Conservation (phyloP, 2,888 invertebrate species). For the Chelonus formosanus region DNA sequence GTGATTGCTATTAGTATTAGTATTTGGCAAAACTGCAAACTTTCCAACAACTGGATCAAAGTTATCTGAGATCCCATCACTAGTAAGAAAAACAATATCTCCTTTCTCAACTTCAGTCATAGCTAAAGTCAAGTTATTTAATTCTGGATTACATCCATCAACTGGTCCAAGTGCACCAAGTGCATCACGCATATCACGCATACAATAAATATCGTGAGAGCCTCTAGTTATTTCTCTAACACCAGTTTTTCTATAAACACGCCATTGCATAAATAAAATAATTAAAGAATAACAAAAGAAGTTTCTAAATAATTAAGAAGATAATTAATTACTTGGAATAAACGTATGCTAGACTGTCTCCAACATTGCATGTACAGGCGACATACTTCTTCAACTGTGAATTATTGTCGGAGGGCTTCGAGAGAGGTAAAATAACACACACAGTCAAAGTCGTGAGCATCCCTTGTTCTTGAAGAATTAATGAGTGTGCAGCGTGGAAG, state of each 20-base stretch:
- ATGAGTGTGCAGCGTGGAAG: slow-evolving; percentile 85
- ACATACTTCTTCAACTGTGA: slow-evolving; percentile 68
- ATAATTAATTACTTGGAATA: slow-evolving; percentile 70
- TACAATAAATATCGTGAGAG: slow-evolving; percentile 83
- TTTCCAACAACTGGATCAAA: slow-evolving; percentile 92
- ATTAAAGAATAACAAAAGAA: too few relatives aligned
- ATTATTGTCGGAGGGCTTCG: slow-evolving; percentile 46
- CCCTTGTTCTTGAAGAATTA: slow-evolving; percentile 83
- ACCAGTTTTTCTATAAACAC: slow-evolving; percentile 67
- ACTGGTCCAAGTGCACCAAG: slow-evolving; percentile 89
- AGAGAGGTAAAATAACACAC: slow-evolving; percentile 76
- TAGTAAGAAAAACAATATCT: slow-evolving; percentile 86
- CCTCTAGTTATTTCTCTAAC: slow-evolving; percentile 85
- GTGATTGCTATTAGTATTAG: slow-evolving; percentile 39
- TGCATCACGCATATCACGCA: slow-evolving; percentile 89
- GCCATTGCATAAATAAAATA: too few relatives aligned
- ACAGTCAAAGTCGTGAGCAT: slow-evolving; percentile 86
- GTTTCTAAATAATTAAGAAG: neutral
- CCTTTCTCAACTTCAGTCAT: slow-evolving; percentile 81
- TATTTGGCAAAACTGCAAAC: slow-evolving; percentile 72
- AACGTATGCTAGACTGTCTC: slow-evolving; percentile 89
- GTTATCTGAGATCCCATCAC: slow-evolving; percentile 91
- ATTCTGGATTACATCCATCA: slow-evolving; percentile 83
- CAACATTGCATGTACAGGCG: slow-evolving; percentile 88
- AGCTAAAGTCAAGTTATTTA: slow-evolving; percentile 86